Evolutionary conservation across 2,113 vertebrate genomes (phyloP).

Genomic region (Siniperca chuatsi): DNA sequence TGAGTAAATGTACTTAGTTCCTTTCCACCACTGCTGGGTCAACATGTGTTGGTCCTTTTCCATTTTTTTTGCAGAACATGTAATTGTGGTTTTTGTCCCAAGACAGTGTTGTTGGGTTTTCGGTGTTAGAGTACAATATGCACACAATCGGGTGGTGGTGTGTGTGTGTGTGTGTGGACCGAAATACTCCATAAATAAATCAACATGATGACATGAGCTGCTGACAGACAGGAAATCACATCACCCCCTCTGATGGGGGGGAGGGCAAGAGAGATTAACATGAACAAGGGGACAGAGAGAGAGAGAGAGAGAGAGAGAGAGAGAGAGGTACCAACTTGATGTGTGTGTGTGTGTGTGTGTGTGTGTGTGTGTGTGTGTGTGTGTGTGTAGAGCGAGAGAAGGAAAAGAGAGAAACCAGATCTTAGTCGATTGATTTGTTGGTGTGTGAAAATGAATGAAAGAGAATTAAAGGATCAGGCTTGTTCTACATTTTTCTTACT

Average conservation of each 20-base stretch:
- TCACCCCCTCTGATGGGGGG: conserved; percentile 30
- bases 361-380: not conserved
- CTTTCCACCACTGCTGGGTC: too few relatives aligned
- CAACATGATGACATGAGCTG: conserved; percentile 18
- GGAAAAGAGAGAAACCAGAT: not conserved
- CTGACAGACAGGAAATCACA: conserved; percentile 48
- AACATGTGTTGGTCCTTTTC: not conserved
- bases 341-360: conserved; percentile 2
- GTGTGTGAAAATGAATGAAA: not conserved
- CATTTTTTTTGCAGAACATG: not conserved
- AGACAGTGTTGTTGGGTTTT: not conserved
- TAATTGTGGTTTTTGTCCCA: not conserved
- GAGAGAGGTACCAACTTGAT: not conserved
- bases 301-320: conserved; percentile 6
- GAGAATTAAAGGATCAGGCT: not conserved
- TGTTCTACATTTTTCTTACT: too few relatives aligned
- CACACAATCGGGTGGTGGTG: not conserved
- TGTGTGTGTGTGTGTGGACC: not conserved
- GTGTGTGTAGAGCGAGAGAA: not conserved
- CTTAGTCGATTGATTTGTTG: not conserved
- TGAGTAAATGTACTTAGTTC: too few relatives aligned
- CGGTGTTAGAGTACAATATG: too few relatives aligned
- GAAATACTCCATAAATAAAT: conserved; percentile 18
- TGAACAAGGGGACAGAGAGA: conserved; percentile 18
- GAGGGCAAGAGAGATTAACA: conserved; percentile 57